Conservation (phyloP, 1,140 invertebrate species). For the Drosophila simulans region DNA sequence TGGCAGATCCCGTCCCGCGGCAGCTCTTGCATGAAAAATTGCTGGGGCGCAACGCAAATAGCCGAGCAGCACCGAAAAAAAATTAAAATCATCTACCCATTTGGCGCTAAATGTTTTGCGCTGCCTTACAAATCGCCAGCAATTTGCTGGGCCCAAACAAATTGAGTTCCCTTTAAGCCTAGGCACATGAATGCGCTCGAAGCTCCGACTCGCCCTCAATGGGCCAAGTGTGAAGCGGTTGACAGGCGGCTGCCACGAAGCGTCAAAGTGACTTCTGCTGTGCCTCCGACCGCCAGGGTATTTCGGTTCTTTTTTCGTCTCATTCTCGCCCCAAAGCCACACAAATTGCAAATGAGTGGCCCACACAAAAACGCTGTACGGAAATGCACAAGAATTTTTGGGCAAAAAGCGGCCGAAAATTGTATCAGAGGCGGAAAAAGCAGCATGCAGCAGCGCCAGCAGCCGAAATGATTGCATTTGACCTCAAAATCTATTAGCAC, state of each 20-base stretch:
- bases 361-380: conserved; percentile 64
- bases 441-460: conserved; percentile 9
- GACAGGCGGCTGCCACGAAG: conserved; percentile 78
- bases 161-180: conserved; percentile 47
- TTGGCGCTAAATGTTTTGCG: conserved; percentile 54
- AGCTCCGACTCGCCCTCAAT: conserved; percentile 37
- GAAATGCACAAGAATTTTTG: conserved; percentile 79
- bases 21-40: conserved; percentile 58
- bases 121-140: conserved; percentile 59
- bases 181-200: conserved; percentile 30
- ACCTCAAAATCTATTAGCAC: conserved; percentile 83
- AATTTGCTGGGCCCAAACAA: conserved; percentile 52
- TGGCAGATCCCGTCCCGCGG: conserved; percentile 26
- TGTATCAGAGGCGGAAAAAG: conserved; percentile 63
- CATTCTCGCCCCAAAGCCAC: conserved; percentile 27
- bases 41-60: conserved; percentile 51
- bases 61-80: conserved; percentile 22
- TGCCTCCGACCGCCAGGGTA: conserved; percentile 23
- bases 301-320: conserved; percentile 6
- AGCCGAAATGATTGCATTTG: conserved; percentile 66
- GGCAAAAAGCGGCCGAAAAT: conserved; percentile 67
- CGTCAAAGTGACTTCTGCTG: conserved; percentile 68
- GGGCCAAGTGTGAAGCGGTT: conserved; percentile 73
- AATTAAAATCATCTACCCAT: conserved; percentile 52
- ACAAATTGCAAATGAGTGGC: conserved; percentile 76